A percentile compares a stretch with the other conserved stretches of the same genome.
phyloP scores from a whole-genome alignment of 2,797 vertebrate genomes.

The Enoplosus armatus region DNA sequence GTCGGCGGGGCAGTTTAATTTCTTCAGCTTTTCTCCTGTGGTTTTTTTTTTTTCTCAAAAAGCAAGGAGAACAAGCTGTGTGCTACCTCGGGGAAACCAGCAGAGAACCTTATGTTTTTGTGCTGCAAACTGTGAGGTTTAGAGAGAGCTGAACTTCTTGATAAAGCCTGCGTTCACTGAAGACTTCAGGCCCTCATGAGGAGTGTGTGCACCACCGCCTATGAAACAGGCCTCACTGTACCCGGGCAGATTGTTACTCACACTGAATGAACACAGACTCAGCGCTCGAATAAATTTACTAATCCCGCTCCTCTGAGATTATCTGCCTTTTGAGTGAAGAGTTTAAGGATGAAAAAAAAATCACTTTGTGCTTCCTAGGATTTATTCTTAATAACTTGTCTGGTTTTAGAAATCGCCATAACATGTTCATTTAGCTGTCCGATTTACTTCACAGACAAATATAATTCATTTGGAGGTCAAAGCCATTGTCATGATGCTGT shows the following conservation, averaged over 20 bases:
- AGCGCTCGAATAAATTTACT: constrained; percentile 37
- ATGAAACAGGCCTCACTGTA: constrained; percentile 32
- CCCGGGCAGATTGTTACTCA: constrained; percentile 29
- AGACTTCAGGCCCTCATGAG: constrained; percentile 23
- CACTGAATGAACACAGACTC: constrained; percentile 34
- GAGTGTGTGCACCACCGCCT: constrained; percentile 25
- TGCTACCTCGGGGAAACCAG: constrained; percentile 45
- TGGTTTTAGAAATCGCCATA: constrained; percentile 5
- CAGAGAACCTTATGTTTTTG: constrained; percentile 49
- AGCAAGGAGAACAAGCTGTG: constrained; percentile 33
- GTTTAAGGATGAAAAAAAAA: constrained; percentile 39
- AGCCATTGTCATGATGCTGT: background rate
- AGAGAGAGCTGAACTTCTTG: constrained; percentile 48
- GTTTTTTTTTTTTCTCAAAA: constrained; percentile 26
- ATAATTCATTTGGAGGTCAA: constrained; percentile 27
- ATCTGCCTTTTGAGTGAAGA: constrained; percentile 60
- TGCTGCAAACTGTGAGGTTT: constrained; percentile 50
- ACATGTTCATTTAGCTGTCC: constrained; percentile 27
- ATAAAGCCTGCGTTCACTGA: constrained; percentile 42
- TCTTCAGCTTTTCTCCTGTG: constrained; percentile 49
- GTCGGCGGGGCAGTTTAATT: constrained; percentile 66
- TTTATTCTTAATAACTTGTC: constrained; percentile 42
- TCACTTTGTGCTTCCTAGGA: constrained; percentile 36
- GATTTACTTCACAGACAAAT: constrained; percentile 16
- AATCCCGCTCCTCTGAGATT: constrained; percentile 59